Conservation (phyloP, 2,888 invertebrate species). For the Colostygia pectinataria region DNA sequence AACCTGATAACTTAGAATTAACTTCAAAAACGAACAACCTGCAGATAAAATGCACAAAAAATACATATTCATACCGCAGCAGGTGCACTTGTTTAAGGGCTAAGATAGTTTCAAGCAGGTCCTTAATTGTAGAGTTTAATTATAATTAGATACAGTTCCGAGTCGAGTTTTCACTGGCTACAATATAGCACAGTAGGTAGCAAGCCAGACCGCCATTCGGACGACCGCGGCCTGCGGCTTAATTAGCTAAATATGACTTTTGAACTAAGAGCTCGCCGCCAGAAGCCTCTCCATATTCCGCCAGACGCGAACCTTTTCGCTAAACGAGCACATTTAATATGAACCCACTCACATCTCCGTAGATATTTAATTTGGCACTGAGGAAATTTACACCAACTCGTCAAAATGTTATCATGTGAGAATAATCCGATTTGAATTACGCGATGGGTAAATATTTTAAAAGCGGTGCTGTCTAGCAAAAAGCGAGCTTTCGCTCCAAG, state of each 20-base stretch:
- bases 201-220: conserved; percentile 47
- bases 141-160: conserved; percentile 54
- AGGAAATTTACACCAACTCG: conserved; percentile 55
- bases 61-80: conserved; percentile 26
- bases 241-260: conserved; percentile 79
- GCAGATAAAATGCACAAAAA: conserved; percentile 19
- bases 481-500: conserved; percentile 25
- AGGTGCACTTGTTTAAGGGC: conserved; percentile 32
- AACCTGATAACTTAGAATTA: no score
- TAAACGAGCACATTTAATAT: conserved; percentile 56
- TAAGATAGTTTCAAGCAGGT: conserved; percentile 33
- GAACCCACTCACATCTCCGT: conserved; percentile 42
- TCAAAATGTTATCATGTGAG: conserved; percentile 54
- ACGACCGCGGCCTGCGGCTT: conserved; percentile 58
- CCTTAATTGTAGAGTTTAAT: conserved; percentile 45
- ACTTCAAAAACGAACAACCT: background rate
- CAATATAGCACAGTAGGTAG: conserved; percentile 38
- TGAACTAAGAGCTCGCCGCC: conserved; percentile 64
- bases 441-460: conserved; percentile 40
- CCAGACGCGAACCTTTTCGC: conserved; percentile 51
- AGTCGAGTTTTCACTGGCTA: conserved; percentile 41
- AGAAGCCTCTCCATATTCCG: conserved; percentile 56
- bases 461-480: conserved; percentile 32
- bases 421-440: conserved; percentile 46
- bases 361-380: conserved; percentile 52